Percentiles rank a stretch among this genome's conserved stretches.
These are phyloP conservation scores for Zosterops japonicus DNA, from an alignment of 2,113 vertebrate species.

Conservation along the genomic window DNA sequence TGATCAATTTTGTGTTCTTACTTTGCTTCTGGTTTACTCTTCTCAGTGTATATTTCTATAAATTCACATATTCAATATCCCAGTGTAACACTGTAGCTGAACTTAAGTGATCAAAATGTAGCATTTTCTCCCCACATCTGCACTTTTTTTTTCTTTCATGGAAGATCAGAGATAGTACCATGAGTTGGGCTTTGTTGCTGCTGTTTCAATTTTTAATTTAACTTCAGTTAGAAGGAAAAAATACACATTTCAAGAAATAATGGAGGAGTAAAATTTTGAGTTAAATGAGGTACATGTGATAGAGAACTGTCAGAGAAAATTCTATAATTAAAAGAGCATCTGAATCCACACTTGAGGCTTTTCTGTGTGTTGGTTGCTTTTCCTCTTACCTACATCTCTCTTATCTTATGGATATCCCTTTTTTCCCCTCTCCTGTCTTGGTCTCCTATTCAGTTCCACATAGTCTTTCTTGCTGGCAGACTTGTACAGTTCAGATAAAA, in stretches of 20 bases:
- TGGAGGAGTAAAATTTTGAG: background rate
- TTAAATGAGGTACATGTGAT: background rate
- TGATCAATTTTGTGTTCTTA: background rate
- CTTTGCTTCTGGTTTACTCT: background rate
- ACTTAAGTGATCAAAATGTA: background rate
- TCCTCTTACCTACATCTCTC: background rate
- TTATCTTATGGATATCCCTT: background rate
- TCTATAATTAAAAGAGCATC: background rate
- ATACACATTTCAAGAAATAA: background rate
- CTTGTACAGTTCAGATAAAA: conserved; percentile 44
- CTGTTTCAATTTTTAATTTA: background rate
- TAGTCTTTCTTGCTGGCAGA: background rate
- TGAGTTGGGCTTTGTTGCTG: background rate
- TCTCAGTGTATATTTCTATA: background rate
- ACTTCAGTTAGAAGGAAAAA: background rate
- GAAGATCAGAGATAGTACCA: background rate
- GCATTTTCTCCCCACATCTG: background rate
- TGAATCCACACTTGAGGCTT: background rate
- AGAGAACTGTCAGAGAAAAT: background rate
- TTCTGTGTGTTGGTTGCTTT: background rate
- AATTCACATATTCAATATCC: background rate
- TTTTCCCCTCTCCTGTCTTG: background rate
- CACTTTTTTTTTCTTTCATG: background rate
- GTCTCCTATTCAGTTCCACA: background rate
- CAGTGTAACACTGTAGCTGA: background rate